Conservation (phyloP, 2,113 vertebrate species). For the Hydrochoerus hydrochaeris region DNA sequence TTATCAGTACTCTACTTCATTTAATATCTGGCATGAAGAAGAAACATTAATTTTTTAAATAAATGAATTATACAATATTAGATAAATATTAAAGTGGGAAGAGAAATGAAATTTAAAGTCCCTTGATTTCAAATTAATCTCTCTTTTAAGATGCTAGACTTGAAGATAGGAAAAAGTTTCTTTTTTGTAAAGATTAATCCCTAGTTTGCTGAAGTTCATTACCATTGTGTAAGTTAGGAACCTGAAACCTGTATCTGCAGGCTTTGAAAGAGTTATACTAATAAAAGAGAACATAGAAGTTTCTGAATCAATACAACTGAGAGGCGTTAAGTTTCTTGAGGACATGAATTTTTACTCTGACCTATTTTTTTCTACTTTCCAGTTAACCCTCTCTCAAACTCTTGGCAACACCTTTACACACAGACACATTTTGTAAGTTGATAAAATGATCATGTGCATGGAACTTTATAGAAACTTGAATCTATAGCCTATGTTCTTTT, state of each 20-base stretch:
- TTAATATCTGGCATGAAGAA: background rate
- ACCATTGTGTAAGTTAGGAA: background rate
- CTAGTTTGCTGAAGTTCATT: background rate
- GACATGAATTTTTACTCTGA: background rate
- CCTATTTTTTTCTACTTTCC: background rate
- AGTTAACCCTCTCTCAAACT: background rate
- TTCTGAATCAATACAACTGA: conserved; percentile 23
- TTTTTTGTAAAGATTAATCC: background rate
- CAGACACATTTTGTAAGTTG: background rate
- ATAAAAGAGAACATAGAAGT: background rate
- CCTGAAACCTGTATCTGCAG: background rate
- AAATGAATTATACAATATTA: conserved; percentile 55
- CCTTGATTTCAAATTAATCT: background rate
- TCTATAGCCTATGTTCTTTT: background rate
- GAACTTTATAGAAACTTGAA: background rate
- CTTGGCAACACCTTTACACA: background rate
- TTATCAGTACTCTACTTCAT: background rate
- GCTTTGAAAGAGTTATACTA: background rate
- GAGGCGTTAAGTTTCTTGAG: background rate
- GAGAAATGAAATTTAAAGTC: background rate
- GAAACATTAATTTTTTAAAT: conserved; percentile 58
- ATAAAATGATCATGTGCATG: background rate
- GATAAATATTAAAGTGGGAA: background rate
- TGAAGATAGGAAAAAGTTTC: background rate
- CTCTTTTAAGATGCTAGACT: background rate